These are phyloP conservation scores for Bujurquina vittata DNA, from an alignment of 2,113 vertebrate species.

Conservation along the genomic window DNA sequence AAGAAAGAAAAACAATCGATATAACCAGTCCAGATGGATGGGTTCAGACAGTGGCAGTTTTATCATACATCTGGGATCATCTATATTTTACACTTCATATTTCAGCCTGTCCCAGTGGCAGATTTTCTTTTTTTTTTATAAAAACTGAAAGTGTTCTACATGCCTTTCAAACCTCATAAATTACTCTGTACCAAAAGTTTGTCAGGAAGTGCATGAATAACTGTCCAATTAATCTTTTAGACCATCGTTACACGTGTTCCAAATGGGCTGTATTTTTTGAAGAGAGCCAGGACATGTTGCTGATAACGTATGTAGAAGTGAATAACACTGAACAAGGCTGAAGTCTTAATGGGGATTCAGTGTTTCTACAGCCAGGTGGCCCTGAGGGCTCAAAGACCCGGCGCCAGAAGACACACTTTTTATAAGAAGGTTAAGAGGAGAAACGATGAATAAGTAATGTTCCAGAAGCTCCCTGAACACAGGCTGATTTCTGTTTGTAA, in stretches of 20 bases:
- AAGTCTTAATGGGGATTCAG: constrained; percentile 73
- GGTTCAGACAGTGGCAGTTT: background rate
- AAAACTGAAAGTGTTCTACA: constrained; percentile 62
- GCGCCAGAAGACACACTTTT: constrained; percentile 42
- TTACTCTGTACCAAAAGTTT: constrained; percentile 54
- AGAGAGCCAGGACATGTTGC: background rate
- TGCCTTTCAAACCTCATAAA: constrained; percentile 67
- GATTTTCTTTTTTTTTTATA: constrained; percentile 21
- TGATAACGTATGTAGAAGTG: constrained; percentile 43
- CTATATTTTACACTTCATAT: constrained; percentile 65
- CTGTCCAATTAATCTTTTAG: constrained; percentile 72
- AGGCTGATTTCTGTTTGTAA: background rate
- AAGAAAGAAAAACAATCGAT: background rate
- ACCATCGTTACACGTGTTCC: constrained; percentile 55
- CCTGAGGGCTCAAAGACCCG: constrained; percentile 33
- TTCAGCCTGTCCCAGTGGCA: constrained; percentile 15
- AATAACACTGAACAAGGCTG: constrained; percentile 37
- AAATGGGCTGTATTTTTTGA: constrained; percentile 44
- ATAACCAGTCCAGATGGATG: constrained; percentile 3
- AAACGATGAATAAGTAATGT: constrained; percentile 67
- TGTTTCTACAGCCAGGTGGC: constrained; percentile 65
- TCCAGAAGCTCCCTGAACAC: constrained; percentile 28
- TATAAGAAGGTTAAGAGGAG: constrained; percentile 42
- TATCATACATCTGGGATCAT: constrained; percentile 50
- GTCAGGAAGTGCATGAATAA: constrained; percentile 14